Percentiles rank a stretch among this genome's conserved stretches.
Conservation (phyloP, 2,113 vertebrate genomes). For the Rhynchomys soricoides region DNA sequence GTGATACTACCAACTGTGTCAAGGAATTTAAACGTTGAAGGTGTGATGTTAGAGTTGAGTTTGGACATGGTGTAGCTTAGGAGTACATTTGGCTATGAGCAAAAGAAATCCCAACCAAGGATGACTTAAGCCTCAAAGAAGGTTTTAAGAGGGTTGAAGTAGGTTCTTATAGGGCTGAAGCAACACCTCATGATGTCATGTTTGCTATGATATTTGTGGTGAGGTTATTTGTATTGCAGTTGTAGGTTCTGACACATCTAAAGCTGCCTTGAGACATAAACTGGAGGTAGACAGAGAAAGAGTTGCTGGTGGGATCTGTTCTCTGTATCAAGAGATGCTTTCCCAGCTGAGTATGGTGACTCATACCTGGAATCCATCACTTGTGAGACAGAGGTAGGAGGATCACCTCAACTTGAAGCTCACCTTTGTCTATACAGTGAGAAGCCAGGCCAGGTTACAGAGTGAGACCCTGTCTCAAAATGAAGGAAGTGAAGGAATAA, state of each 20-base stretch:
- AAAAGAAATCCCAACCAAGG: neutral
- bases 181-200: neutral
- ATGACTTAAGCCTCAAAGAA: neutral
- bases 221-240: neutral
- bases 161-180: neutral
- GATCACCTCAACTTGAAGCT: neutral
- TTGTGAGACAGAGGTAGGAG: neutral
- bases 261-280: neutral
- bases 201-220: neutral
- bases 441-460: neutral
- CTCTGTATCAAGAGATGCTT: neutral
- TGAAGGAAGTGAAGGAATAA: neutral
- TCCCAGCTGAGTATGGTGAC: neutral
- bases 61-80: neutral
- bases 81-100: neutral
- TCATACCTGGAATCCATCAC: neutral
- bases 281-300: neutral
- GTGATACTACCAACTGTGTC: neutral
- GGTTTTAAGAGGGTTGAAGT: neutral
- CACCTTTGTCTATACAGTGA: neutral
- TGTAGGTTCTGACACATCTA: neutral
- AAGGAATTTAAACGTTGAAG: neutral
- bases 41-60: neutral
- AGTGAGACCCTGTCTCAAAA: neutral
- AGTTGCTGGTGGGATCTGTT: neutral